These are phyloP conservation scores for Leptopterna dolabrata DNA, from an alignment of 2,888 invertebrate genomes.

Conservation along the genomic window DNA sequence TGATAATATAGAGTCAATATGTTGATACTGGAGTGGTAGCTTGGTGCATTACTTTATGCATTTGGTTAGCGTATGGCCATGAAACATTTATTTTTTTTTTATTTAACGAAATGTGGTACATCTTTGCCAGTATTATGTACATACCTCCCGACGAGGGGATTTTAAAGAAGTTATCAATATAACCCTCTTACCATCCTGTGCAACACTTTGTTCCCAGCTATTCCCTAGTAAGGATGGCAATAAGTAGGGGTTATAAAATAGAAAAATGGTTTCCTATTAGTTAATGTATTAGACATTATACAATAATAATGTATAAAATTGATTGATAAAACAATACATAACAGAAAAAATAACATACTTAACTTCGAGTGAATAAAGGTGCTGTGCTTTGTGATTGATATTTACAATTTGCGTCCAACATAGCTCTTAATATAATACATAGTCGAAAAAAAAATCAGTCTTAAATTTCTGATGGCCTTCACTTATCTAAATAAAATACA, in stretches of 20 bases:
- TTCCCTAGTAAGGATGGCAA: background rate
- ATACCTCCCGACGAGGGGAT: too few relatives aligned
- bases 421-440: conserved; percentile 46
- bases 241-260: background rate
- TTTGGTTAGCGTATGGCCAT: too few relatives aligned
- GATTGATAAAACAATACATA: conserved; percentile 56
- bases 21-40: too few relatives aligned
- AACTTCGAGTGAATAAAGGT: conserved; percentile 51
- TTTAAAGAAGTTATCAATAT: too few relatives aligned
- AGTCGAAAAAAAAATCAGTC: conserved; percentile 53
- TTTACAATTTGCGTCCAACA: conserved; percentile 40
- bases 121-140: too few relatives aligned
- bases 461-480: conserved; percentile 55
- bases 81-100: too few relatives aligned
- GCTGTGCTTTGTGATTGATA: conserved; percentile 50
- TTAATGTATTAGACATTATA: conserved; percentile 55
- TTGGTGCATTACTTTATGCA: too few relatives aligned
- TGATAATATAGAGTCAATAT: too few relatives aligned
- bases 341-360: conserved; percentile 55
- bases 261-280: conserved; percentile 18
- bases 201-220: too few relatives aligned
- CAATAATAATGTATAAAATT: conserved; percentile 56
- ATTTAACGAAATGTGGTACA: too few relatives aligned
- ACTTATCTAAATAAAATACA: conserved; percentile 51
- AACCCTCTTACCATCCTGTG: too few relatives aligned